Conservation (phyloP, 2,797 vertebrate species). For the Potorous gilbertii region DNA sequence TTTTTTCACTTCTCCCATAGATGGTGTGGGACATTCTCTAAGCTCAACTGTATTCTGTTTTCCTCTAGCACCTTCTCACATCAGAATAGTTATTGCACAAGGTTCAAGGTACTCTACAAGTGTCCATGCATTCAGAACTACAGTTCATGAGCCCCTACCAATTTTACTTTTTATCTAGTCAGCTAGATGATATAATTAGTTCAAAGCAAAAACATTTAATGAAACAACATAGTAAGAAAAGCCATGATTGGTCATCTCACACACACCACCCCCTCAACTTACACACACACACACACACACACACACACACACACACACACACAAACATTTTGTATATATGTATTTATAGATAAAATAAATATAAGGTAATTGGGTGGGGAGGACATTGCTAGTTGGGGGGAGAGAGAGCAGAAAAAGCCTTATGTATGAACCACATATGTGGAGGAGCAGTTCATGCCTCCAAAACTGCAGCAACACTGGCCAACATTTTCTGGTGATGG, state of each 20-base stretch:
- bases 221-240: not conserved
- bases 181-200: not conserved
- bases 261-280: not conserved
- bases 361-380: not conserved
- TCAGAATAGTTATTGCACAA: not conserved
- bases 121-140: not conserved
- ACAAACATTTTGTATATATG: not conserved
- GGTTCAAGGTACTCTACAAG: not conserved
- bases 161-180: not conserved
- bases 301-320: not conserved
- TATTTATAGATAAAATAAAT: not conserved
- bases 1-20: not conserved
- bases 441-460: too few relatives aligned
- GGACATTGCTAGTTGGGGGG: not conserved
- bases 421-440: not conserved
- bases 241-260: not conserved
- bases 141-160: not conserved
- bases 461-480: not conserved
- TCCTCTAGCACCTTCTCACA: not conserved
- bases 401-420: not conserved
- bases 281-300: not conserved
- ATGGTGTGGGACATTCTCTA: not conserved
- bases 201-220: not conserved
- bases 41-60: not conserved
- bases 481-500: not conserved